A percentile compares a stretch with the other conserved stretches of the same genome.
Conservation (phyloP, 2,113 vertebrate species). For the Atlantisia rogersi region DNA sequence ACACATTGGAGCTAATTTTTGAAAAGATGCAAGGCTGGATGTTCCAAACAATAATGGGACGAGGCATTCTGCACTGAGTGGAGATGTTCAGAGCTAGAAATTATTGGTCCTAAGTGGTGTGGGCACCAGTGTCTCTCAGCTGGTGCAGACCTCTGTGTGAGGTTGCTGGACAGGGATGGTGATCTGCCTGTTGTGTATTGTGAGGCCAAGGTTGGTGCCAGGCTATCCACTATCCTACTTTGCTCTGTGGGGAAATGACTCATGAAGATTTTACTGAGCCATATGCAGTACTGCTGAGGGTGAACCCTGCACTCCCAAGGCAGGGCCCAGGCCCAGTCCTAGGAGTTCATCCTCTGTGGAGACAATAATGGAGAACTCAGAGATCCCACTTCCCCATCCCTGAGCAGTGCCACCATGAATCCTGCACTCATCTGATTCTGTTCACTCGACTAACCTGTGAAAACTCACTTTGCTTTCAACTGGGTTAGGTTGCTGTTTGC, state of each 20-base stretch:
- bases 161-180: background rate
- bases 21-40: background rate
- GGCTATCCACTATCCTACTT: background rate
- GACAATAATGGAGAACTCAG: fast-evolving
- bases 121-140: background rate
- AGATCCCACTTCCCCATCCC: background rate
- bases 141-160: background rate
- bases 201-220: background rate
- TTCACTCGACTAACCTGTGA: background rate
- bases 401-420: background rate
- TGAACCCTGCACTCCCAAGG: background rate
- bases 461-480: background rate
- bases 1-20: background rate
- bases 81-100: background rate
- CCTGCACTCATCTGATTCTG: background rate
- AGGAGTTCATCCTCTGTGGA: background rate
- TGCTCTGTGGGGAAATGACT: background rate
- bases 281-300: background rate
- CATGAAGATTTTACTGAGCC: background rate
- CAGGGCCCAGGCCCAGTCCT: background rate
- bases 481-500: background rate
- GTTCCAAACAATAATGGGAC: background rate
- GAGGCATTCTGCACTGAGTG: background rate
- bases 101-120: background rate
- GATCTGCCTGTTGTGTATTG: background rate